A percentile compares a stretch with the other conserved stretches of the same genome.
Evolutionary conservation across 2,113 vertebrate species (phyloP).

Genomic region (Oncorhynchus nerka): DNA sequence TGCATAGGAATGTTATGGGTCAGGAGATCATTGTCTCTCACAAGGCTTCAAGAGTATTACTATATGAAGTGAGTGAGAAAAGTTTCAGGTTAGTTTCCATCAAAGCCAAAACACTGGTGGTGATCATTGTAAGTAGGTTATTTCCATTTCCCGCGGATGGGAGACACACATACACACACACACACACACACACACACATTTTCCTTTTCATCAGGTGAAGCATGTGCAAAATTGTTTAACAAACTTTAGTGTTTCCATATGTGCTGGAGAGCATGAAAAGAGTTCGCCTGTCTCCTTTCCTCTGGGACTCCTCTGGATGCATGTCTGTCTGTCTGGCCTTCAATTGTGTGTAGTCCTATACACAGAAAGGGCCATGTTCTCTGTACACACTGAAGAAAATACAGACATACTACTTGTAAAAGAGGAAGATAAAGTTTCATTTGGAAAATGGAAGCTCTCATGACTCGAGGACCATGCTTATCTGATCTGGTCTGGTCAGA

Average conservation of each 20-base stretch:
- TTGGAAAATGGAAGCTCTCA: constrained; percentile 36
- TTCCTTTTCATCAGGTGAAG: too few species aligned
- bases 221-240: too few species aligned
- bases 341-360: background rate
- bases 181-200: background rate
- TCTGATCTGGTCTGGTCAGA: background rate
- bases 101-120: background rate
- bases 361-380: background rate
- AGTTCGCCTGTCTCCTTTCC: background rate
- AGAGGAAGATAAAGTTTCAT: constrained; percentile 56
- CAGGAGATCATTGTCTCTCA: background rate
- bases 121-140: background rate
- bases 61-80: background rate
- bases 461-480: background rate
- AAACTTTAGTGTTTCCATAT: background rate
- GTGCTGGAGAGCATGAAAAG: background rate
- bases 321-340: background rate
- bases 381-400: constrained; percentile 4
- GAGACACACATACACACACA: background rate
- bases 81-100: background rate
- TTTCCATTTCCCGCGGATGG: background rate
- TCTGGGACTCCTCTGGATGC: background rate
- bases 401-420: constrained; percentile 26
- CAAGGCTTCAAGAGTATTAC: background rate
- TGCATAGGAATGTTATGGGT: background rate